Evolutionary conservation across 2,888 invertebrate species (phyloP), one percentile per base, ranked within the genome.

Genomic region (Morpho helenor): DNA sequence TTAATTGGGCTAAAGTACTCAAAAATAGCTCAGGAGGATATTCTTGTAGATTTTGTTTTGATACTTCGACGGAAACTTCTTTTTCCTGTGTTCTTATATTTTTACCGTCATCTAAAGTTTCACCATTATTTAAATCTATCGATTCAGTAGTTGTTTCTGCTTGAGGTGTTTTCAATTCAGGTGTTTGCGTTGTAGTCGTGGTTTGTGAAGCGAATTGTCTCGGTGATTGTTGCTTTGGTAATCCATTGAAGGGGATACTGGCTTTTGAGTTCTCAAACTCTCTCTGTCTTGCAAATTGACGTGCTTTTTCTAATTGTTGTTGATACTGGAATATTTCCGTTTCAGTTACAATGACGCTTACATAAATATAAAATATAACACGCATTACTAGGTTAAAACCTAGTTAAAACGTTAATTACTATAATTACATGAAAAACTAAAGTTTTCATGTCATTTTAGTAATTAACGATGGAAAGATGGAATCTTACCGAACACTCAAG

Each of bases 11-110:
- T 9, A 90, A 61, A 0, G 88, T 82, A 56, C 75, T 80, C 2
- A 90, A 68, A 66, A 82, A 87, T 9, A 89, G 59, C 64, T 89
- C 87, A 22, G 87, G 80, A 10, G 88, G 86, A 40, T 79, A 87
- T 64, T 88, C 87, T 62, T 87, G 84, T 2, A 89, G 64, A 5
- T 84, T 87, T 63, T 88, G 87, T 51, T 79, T 87, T 0, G 87
- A 69, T 0, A 89, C 78, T 78, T 90, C 89, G 9, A 89, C 83
- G 1, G 84, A 74, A 1, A 80, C 80, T 55, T 80, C 81, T 55
- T 72, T 62, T 52, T 74, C 77, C 56, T 75, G 67, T 9, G 74
- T 73, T 3, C 71, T 68, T 47, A 70, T 53, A 9, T 68, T 56
- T 50, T 68, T 66, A 6, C 61, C 60, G 39, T 71, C 69, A 9